Base-by-base conservation (phyloP, 2,888 invertebrate genomes). In the Pegoplata infirma region DNA sequence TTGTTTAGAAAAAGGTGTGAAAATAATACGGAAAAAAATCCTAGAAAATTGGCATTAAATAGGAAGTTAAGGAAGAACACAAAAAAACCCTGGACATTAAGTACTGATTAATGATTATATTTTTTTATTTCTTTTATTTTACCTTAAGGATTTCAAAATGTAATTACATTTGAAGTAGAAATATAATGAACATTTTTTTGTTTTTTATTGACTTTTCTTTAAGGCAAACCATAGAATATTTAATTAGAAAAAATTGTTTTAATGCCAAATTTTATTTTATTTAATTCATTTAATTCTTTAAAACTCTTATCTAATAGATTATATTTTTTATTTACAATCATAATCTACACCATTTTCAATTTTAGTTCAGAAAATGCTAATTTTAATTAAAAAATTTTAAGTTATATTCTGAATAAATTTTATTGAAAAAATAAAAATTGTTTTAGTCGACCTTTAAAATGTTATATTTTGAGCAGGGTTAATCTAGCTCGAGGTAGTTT, bases 31-130 rank as follows among this genome's bases (percentile, higher is more conserved):
- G 71, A 79, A 75, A 73, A 67, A 71, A 61, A 67, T 71, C 61
- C 32, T 44, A 44, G 16, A 51, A 75, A 79, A 74, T 79, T 75
- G 56, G 28, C 71, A 75, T 61, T 59, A 69, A 74, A 78, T 36
- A 68, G 49, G 36, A 78, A 72, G 68, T 69, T 44, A 16, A 55
- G 55, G 28, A 63, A 16, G 55, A 67, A 66, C 7, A 10, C 17
- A 69, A 47, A 74, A 79, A 75, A n/a, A n/a, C n/a, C 51, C 49
- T 74, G 56, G 63, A 63, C 71, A 58, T 79, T 79, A 79, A 79
- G 51, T 71, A 61, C 69, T 75, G 79, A 67, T 79, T 71, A 79
- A 73, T 63, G 79, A 63, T 69, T 63, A 64, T 40, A 28, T 44
- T 56, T 19, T 16, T 21, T 23, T 25, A 19, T 32, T 19, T 53